A percentile compares a stretch with the other conserved stretches of the same genome.
Conservation (phyloP, 2,113 vertebrate genomes). For the Catharus bicknelli region DNA sequence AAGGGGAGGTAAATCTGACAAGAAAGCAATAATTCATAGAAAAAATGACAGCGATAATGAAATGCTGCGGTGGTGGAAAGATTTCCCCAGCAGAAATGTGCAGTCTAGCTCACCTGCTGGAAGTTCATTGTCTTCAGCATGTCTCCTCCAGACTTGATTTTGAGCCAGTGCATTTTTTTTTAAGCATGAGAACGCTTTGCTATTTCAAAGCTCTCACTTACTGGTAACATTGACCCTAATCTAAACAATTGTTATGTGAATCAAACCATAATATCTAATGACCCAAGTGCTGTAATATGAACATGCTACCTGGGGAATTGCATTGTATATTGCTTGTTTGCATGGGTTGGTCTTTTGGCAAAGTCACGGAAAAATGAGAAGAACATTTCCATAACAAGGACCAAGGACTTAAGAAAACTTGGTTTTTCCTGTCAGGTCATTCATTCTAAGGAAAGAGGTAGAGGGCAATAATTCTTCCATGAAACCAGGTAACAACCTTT, state of each 20-base stretch:
- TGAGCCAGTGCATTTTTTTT: not conserved
- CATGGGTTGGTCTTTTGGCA: not conserved
- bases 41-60: slow-evolving; percentile 37
- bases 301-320: not conserved
- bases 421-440: not conserved
- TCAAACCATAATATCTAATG: not conserved
- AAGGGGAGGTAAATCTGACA: slow-evolving; percentile 33
- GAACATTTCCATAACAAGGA: not conserved
- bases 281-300: not conserved
- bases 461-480: slow-evolving; percentile 42
- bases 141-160: not conserved
- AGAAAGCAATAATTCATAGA: slow-evolving; percentile 45
- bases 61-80: not conserved
- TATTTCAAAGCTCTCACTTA: not conserved
- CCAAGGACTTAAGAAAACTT: not conserved
- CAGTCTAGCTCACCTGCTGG: not conserved
- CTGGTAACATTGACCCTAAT: not conserved
- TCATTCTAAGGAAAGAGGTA: slow-evolving; percentile 8
- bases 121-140: not conserved
- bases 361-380: not conserved
- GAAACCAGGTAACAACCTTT: slow-evolving; percentile 64
- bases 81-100: not conserved
- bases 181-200: not conserved
- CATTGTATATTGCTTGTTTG: not conserved
- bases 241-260: not conserved